These are phyloP conservation scores for Epicauta chinensis DNA, from an alignment of 1,140 invertebrate genomes.

Conservation along the genomic window DNA sequence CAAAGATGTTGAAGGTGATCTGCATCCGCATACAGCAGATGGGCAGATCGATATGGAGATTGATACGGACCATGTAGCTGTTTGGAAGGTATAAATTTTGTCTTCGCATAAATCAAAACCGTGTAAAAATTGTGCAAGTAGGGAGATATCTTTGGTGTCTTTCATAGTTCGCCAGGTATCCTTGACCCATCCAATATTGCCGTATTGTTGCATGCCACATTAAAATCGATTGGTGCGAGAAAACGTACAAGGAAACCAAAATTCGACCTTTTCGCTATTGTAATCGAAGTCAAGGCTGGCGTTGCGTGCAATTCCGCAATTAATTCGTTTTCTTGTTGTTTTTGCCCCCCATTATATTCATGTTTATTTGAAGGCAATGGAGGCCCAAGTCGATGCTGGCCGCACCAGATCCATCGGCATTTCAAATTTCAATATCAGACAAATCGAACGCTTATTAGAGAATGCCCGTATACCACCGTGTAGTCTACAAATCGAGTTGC, in stretches of 20 bases:
- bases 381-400: conserved; percentile 60
- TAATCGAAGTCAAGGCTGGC: background rate
- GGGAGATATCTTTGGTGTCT: too few species aligned
- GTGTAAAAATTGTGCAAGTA: too few species aligned
- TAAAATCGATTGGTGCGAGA: too few species aligned
- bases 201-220: too few species aligned
- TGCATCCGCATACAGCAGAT: conserved; percentile 48
- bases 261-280: background rate
- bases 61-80: conserved; percentile 59
- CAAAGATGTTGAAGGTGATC: conserved; percentile 45
- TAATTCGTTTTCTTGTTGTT: too few species aligned
- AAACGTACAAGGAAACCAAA: background rate
- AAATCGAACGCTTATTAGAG: conserved; percentile 59
- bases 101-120: too few species aligned
- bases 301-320: background rate
- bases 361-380: conserved; percentile 58
- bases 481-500: conserved; percentile 73
- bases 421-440: conserved; percentile 72
- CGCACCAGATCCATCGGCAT: conserved; percentile 65
- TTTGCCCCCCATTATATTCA: too few species aligned
- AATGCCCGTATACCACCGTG: conserved; percentile 59
- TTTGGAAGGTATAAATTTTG: conserved; percentile 61
- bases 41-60: conserved; percentile 59
- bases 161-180: too few species aligned
- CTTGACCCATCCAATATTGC: too few species aligned